phyloP scores from a whole-genome alignment of 2,797 vertebrate genomes.

The Intellagama lesueurii region DNA sequence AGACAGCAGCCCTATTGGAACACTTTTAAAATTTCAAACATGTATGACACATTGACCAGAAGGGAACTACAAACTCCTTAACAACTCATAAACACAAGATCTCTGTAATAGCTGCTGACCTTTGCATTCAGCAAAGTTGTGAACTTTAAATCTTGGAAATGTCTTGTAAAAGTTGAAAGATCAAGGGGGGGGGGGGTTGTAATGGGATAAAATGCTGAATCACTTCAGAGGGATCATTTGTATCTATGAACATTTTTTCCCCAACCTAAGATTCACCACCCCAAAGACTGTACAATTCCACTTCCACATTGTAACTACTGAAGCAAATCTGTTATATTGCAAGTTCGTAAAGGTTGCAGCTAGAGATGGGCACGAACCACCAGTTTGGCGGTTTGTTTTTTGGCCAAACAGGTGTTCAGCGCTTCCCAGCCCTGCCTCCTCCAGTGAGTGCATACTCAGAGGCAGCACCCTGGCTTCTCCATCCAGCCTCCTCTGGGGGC shows the following conservation, averaged over 20 bases:
- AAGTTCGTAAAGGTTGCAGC: not conserved
- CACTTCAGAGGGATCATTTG: not conserved
- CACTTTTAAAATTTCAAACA: not conserved
- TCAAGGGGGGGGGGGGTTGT: not conserved
- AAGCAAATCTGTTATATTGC: not conserved
- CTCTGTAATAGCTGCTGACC: constrained; percentile 10
- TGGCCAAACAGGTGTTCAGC: no score
- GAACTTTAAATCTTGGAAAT: constrained; percentile 19
- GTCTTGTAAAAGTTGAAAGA: constrained; percentile 19
- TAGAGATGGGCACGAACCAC: no score
- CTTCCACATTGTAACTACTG: not conserved
- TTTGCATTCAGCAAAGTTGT: constrained; percentile 20
- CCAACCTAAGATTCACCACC: not conserved
- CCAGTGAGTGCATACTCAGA: no score
- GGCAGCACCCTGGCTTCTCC: no score
- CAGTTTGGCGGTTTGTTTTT: no score
- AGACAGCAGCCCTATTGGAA: not conserved
- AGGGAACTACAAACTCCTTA: constrained; percentile 8
- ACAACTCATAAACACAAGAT: not conserved
- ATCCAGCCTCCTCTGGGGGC: no score
- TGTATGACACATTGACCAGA: not conserved
- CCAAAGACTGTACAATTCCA: not conserved
- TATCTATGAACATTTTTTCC: not conserved
- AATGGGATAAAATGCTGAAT: not conserved
- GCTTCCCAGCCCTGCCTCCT: no score